phyloP scores from a whole-genome alignment of 2,797 vertebrate species.

The Pangasius macronema region DNA sequence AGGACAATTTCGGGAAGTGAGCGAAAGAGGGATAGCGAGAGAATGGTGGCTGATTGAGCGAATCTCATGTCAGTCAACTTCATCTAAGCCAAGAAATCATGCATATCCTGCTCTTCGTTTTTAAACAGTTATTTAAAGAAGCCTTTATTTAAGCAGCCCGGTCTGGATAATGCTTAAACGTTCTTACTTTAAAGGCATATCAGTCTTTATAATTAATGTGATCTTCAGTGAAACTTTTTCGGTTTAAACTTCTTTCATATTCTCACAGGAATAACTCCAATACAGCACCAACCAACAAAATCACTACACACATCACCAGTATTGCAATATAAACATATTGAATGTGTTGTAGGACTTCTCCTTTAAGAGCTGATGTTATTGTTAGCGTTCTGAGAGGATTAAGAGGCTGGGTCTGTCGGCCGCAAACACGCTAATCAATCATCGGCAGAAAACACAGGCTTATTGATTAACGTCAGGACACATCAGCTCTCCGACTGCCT shows the following conservation, averaged over 20 bases:
- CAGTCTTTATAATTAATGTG: not conserved
- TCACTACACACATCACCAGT: too few species aligned
- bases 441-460: slow-evolving; percentile 67
- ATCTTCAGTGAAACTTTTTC: not conserved
- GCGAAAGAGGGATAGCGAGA: slow-evolving; percentile 40
- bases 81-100: not conserved
- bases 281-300: too few species aligned
- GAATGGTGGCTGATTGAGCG: not conserved
- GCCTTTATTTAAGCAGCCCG: not conserved
- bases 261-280: too few species aligned
- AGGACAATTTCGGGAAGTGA: slow-evolving; percentile 43
- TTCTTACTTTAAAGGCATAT: not conserved
- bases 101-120: not conserved
- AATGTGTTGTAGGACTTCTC: not conserved
- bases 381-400: slow-evolving; percentile 5
- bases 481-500: slow-evolving; percentile 71
- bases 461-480: slow-evolving; percentile 77
- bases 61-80: slow-evolving; percentile 9
- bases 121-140: not conserved
- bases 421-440: slow-evolving; percentile 62
- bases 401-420: slow-evolving; percentile 59
- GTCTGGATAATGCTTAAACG: not conserved
- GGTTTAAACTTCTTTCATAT: not conserved
- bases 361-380: not conserved
- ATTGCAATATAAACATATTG: too few species aligned